Percentiles rank a stretch among this genome's conserved stretches.
phyloP scores from a whole-genome alignment of 1,140 invertebrate species.

The Sarcophaga peregrina region DNA sequence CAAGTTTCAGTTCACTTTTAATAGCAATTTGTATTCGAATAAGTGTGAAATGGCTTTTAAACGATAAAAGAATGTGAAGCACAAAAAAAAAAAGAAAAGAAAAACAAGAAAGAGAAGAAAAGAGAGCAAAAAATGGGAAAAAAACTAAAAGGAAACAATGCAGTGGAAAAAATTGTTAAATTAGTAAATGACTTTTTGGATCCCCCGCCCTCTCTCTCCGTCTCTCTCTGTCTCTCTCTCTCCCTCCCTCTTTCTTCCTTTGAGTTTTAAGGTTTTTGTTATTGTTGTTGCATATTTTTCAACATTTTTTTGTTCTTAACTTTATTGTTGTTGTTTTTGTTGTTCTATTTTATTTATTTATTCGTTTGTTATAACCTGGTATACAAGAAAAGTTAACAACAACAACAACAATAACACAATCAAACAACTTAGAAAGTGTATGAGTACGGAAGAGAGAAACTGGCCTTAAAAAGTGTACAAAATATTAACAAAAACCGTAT shows the following conservation, averaged over 20 bases:
- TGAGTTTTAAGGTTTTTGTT: neutral
- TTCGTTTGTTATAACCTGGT: too few species aligned
- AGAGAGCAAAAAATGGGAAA: neutral
- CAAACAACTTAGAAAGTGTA: too few species aligned
- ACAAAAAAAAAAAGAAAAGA: neutral
- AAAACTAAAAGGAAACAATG: neutral
- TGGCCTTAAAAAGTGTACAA: too few species aligned
- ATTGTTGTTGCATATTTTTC: neutral
- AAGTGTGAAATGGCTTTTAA: constrained; percentile 41
- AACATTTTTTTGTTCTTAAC: neutral
- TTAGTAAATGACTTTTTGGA: constrained; percentile 40
- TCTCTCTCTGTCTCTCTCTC: neutral
- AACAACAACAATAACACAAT: too few species aligned
- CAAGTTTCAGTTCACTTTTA: constrained; percentile 34
- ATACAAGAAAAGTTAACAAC: too few species aligned
- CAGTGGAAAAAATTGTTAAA: constrained; percentile 23
- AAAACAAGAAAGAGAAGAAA: neutral
- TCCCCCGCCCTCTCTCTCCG: neutral
- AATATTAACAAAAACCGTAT: too few species aligned
- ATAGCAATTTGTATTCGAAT: constrained; percentile 41
- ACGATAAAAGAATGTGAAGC: constrained; percentile 36
- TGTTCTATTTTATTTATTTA: neutral
- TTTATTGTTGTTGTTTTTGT: neutral
- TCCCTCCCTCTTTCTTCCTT: neutral
- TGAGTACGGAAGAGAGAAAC: too few species aligned